Conservation (phyloP, 2,888 invertebrate species). For the Lasioglossum zephyrum region DNA sequence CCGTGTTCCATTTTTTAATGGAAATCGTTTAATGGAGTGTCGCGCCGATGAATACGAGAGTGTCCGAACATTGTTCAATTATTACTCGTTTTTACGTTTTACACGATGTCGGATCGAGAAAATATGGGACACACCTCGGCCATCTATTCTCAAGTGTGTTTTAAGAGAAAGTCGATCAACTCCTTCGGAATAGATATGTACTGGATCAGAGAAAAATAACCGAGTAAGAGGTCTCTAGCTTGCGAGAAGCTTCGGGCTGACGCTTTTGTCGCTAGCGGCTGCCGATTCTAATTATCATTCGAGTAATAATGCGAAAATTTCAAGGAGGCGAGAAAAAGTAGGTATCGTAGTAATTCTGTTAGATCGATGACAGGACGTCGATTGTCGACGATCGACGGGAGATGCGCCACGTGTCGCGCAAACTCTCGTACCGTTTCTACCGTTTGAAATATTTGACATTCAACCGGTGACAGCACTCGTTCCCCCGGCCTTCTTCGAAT, state of each 20-base stretch:
- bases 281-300: no score
- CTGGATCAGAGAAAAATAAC: neutral
- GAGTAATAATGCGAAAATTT: neutral
- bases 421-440: conserved; percentile 29
- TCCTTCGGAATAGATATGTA: neutral
- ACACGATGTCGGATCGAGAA: neutral
- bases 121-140: neutral
- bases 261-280: neutral
- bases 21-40: neutral
- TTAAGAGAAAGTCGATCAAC: conserved; percentile 1
- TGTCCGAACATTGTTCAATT: neutral
- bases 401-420: conserved; percentile 15
- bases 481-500: conserved; percentile 72
- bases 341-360: neutral
- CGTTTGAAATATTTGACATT: conserved; percentile 67
- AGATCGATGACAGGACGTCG: neutral
- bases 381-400: neutral
- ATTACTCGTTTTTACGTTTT: neutral
- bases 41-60: neutral
- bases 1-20: neutral
- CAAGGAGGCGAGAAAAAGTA: neutral
- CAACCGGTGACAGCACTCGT: conserved; percentile 52
- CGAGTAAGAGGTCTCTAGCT: neutral
- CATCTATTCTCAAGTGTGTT: neutral
- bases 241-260: neutral